phyloP scores from a whole-genome alignment of 2,113 vertebrate genomes.

The Tupaia chinensis region DNA sequence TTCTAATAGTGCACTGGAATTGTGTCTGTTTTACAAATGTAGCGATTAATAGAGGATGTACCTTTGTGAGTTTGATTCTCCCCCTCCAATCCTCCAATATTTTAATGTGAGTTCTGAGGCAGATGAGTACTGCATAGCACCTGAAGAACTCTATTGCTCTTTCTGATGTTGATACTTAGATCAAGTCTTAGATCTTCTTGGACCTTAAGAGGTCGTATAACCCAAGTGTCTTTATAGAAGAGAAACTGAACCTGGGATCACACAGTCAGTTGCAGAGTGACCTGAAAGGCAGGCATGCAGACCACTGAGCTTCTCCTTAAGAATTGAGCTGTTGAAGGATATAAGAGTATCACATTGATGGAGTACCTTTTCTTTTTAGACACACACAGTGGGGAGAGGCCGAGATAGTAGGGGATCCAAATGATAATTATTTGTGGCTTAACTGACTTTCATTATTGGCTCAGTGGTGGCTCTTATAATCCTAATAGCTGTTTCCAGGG shows the following conservation, averaged over 20 bases:
- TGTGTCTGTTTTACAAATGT: background rate
- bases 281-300: conserved; percentile 25
- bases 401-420: conserved; percentile 43
- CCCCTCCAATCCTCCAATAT: background rate
- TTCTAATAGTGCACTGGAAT: background rate
- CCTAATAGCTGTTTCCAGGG: conserved; percentile 57
- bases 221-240: background rate
- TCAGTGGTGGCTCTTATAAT: conserved; percentile 54
- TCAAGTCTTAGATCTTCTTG: background rate
- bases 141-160: background rate
- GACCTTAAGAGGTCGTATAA: background rate
- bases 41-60: background rate
- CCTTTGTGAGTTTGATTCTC: background rate
- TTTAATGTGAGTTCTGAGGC: conserved; percentile 19
- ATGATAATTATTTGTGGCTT: conserved; percentile 62
- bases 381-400: background rate
- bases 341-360: background rate
- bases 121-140: background rate
- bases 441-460: conserved; percentile 62
- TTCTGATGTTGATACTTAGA: background rate
- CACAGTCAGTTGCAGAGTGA: background rate
- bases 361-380: conserved; percentile 47
- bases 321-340: conserved; percentile 34
- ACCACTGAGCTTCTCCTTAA: conserved; percentile 54
- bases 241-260: background rate